phyloP scores from a whole-genome alignment of 2,888 invertebrate genomes.

The Idaea aversata region DNA sequence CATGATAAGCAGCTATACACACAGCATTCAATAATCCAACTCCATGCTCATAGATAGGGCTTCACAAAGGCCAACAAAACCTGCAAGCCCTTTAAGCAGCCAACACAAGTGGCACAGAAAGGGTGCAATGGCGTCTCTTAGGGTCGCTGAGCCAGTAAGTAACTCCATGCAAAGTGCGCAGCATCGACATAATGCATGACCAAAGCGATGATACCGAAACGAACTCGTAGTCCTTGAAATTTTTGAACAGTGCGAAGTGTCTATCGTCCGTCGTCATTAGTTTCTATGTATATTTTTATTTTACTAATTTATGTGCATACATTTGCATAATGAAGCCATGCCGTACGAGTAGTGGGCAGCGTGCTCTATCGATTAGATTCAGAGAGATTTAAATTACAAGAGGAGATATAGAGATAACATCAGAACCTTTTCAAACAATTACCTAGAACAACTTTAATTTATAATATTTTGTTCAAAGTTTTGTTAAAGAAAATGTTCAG shows the following conservation, averaged over 20 bases:
- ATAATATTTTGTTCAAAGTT: background rate
- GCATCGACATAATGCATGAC: constrained; percentile 14
- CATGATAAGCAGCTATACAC: background rate
- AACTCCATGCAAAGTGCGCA: constrained; percentile 7
- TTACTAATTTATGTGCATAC: constrained; percentile 29
- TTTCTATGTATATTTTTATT: constrained; percentile 22
- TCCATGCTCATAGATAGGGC: constrained; percentile 5
- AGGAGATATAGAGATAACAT: background rate
- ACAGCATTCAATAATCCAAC: background rate
- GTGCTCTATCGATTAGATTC: background rate
- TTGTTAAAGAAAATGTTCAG: background rate
- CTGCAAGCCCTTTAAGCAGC: too few relatives aligned
- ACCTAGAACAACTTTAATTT: too few relatives aligned
- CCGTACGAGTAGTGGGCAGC: constrained; percentile 24
- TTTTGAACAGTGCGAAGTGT: constrained; percentile 42
- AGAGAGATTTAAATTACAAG: background rate
- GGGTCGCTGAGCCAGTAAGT: too few relatives aligned
- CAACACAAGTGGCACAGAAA: too few relatives aligned
- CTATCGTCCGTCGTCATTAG: constrained; percentile 23
- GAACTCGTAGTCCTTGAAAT: constrained; percentile 50
- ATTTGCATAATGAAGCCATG: constrained; percentile 39
- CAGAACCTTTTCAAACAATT: background rate
- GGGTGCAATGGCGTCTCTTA: too few relatives aligned
- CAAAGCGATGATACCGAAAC: constrained; percentile 24
- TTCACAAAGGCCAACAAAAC: too few relatives aligned